Percentiles rank a stretch among this genome's conserved stretches.
phyloP scores from a whole-genome alignment of 2,113 vertebrate species.

The Chionomys nivalis region DNA sequence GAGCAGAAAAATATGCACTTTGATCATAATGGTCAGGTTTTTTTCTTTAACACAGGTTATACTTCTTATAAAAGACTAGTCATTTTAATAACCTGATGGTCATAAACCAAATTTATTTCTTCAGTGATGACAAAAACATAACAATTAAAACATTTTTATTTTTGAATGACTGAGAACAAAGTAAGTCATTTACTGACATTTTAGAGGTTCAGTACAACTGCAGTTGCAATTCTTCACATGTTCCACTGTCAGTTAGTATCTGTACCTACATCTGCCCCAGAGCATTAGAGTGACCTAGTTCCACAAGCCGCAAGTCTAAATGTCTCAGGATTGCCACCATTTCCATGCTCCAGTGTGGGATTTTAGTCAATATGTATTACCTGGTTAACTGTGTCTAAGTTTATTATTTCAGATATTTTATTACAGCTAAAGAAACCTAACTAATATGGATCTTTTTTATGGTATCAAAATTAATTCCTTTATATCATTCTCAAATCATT shows the following conservation, averaged over 20 bases:
- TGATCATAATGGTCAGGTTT: neutral
- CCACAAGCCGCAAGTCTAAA: neutral
- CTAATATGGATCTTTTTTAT: too few species aligned
- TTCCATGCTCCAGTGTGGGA: neutral
- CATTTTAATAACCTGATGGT: conserved; percentile 34
- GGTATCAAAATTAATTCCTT: neutral
- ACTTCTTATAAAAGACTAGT: conserved; percentile 17
- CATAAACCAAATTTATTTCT: neutral
- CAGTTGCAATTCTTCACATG: neutral
- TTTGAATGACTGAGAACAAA: neutral
- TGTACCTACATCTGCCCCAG: neutral
- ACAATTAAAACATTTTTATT: neutral
- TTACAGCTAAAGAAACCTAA: neutral
- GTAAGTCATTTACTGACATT: neutral
- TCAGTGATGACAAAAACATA: neutral
- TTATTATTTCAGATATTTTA: neutral
- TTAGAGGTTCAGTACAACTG: neutral
- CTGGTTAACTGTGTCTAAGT: neutral
- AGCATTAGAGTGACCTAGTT: neutral
- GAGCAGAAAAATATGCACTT: neutral
- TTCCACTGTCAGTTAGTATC: accelerated
- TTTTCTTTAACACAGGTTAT: neutral
- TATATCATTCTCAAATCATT: neutral
- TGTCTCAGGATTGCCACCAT: too few species aligned
- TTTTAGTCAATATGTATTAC: neutral